A percentile compares a stretch with the other conserved stretches of the same genome.
Conservation (phyloP, 1,140 invertebrate species). For the Heliothis subflexa region DNA sequence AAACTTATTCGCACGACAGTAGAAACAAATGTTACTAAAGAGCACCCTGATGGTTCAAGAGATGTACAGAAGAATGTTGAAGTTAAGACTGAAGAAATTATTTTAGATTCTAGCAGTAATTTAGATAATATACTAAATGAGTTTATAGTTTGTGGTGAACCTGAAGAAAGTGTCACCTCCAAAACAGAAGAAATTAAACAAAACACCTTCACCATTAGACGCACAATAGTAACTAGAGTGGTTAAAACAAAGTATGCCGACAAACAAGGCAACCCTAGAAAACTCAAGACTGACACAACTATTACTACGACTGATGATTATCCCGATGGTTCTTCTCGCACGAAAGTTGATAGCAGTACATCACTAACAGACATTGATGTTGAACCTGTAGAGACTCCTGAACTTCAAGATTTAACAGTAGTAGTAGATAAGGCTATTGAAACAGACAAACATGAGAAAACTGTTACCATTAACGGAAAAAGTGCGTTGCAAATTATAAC, state of each 20-base stretch:
- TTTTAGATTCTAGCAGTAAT: conserved; percentile 65
- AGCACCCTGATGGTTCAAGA: conserved; percentile 80
- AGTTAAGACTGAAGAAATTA: conserved; percentile 79
- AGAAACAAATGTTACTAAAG: conserved; percentile 80
- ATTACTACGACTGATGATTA: conserved; percentile 81
- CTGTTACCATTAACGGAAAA: conserved; percentile 70
- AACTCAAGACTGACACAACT: conserved; percentile 78
- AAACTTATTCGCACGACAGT: conserved; percentile 80
- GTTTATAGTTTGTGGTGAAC: conserved; percentile 65
- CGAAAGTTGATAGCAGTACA: conserved; percentile 72
- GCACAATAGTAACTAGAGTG: conserved; percentile 72
- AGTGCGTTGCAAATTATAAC: conserved; percentile 78
- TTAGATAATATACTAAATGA: conserved; percentile 72
- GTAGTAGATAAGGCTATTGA: conserved; percentile 73
- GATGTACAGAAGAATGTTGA: conserved; percentile 81
- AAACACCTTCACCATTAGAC: conserved; percentile 71
- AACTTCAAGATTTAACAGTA: conserved; percentile 70
- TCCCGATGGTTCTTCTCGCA: conserved; percentile 81
- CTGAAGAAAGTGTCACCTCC: conserved; percentile 74
- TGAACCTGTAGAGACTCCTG: conserved; percentile 61
- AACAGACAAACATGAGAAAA: conserved; percentile 72
- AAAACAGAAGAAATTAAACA: conserved; percentile 70
- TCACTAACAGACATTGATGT: conserved; percentile 69
- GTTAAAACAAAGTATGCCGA: conserved; percentile 79
- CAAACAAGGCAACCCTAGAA: conserved; percentile 65